These are phyloP conservation scores for Sebastes minor DNA, from an alignment of 2,797 vertebrate species.

Conservation along the genomic window DNA sequence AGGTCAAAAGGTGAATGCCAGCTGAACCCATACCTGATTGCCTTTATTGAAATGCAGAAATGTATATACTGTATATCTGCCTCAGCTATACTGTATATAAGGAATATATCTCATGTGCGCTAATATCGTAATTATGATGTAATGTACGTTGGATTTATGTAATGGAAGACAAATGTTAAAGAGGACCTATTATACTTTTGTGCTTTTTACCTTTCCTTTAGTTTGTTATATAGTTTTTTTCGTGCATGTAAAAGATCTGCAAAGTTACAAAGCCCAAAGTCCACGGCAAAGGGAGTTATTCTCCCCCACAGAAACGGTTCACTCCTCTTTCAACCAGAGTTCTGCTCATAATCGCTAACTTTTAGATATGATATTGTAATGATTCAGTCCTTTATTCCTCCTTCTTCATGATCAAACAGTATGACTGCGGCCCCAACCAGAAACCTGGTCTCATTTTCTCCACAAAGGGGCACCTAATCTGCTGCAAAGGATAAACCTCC, in stretches of 20 bases:
- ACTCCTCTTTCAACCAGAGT: background rate
- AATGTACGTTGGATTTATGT: background rate
- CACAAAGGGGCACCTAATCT: constrained; percentile 58
- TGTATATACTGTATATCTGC: background rate
- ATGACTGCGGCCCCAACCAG: constrained; percentile 69
- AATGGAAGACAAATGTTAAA: background rate
- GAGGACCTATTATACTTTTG: too few species aligned
- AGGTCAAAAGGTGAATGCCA: constrained; percentile 1
- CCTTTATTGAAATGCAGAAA: background rate
- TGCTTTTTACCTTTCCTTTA: too few species aligned
- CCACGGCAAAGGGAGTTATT: too few species aligned
- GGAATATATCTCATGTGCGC: background rate
- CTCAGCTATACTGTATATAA: background rate
- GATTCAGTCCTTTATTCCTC: constrained; percentile 45
- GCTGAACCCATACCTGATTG: constrained; percentile 1
- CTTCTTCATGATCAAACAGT: constrained; percentile 56
- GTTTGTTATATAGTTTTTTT: too few species aligned
- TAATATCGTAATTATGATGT: background rate
- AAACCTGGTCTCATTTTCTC: constrained; percentile 75
- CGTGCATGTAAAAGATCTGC: too few species aligned
- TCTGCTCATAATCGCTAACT: background rate
- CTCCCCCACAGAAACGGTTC: background rate
- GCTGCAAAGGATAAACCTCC: constrained; percentile 68
- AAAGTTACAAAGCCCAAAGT: too few species aligned
- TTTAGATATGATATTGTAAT: background rate